Evolutionary conservation across 2,113 vertebrate species (phyloP).

Genomic region (Thunnus maccoyii): DNA sequence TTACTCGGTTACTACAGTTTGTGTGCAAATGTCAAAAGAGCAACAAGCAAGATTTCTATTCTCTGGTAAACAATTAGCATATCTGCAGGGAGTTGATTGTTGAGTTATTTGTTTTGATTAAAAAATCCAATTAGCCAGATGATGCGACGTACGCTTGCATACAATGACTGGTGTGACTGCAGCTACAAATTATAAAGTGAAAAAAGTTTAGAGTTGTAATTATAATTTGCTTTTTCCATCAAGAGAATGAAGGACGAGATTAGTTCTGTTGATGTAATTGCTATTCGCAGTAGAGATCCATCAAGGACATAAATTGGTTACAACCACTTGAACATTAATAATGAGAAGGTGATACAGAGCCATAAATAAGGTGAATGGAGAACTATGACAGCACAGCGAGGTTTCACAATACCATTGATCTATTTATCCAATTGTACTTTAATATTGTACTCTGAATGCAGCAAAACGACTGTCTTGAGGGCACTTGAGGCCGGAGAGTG

Average conservation of each 20-base stretch:
- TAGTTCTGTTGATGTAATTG: constrained; percentile 10
- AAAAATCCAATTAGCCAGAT: not conserved
- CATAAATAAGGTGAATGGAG: constrained; percentile 10
- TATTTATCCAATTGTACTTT: constrained; percentile 35
- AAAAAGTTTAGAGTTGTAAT: not conserved
- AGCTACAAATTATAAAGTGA: not conserved
- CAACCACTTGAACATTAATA: constrained; percentile 18
- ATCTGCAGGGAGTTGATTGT: not conserved
- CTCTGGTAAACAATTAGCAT: not conserved
- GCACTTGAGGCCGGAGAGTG: constrained; percentile 37
- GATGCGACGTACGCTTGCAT: no score
- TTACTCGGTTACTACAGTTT: not conserved
- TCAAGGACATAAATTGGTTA: not conserved
- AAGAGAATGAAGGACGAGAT: not conserved
- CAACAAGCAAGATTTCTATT: not conserved
- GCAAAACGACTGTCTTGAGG: not conserved
- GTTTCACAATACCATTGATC: constrained; percentile 6
- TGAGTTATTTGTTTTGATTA: no score
- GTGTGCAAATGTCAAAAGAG: not conserved
- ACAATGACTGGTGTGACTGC: not conserved
- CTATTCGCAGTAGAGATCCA: not conserved
- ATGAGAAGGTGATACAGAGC: constrained; percentile 6
- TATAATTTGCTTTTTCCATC: constrained; percentile 4
- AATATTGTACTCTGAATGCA: constrained; percentile 23
- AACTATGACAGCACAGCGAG: not conserved